These are phyloP conservation scores for Miniopterus natalensis DNA, from an alignment of 2,113 vertebrate species.

Conservation along the genomic window DNA sequence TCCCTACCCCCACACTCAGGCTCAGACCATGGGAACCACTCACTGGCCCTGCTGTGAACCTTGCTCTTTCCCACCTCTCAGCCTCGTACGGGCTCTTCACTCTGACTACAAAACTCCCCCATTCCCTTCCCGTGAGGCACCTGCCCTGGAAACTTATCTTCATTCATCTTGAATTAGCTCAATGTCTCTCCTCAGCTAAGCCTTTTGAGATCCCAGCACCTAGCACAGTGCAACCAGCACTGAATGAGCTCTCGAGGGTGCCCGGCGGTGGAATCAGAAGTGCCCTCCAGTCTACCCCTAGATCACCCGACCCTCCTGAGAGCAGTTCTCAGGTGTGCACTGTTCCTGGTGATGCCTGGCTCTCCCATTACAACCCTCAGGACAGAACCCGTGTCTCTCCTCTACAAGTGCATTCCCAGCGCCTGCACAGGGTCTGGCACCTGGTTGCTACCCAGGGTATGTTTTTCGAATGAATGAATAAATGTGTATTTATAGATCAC, in stretches of 20 bases:
- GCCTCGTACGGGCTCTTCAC: neutral
- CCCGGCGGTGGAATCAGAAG: neutral
- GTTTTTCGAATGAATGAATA: neutral
- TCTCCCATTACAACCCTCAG: neutral
- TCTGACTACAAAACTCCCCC: neutral
- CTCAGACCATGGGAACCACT: neutral
- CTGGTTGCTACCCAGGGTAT: neutral
- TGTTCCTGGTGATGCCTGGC: too few species aligned
- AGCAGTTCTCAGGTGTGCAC: neutral
- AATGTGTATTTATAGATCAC: neutral
- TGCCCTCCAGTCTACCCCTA: neutral
- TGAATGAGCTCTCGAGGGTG: neutral
- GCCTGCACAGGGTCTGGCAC: neutral
- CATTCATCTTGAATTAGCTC: neutral
- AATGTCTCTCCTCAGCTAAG: neutral
- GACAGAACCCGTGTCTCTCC: neutral
- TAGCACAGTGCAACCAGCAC: neutral
- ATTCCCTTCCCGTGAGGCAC: neutral
- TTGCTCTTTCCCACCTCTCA: conserved; percentile 3
- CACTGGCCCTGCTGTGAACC: neutral
- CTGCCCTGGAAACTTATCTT: neutral
- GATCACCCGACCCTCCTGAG: neutral
- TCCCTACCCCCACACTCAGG: neutral
- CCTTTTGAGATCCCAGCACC: neutral
- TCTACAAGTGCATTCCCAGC: neutral